Conservation (phyloP, 2,888 invertebrate genomes). For the Orgyia antiqua region DNA sequence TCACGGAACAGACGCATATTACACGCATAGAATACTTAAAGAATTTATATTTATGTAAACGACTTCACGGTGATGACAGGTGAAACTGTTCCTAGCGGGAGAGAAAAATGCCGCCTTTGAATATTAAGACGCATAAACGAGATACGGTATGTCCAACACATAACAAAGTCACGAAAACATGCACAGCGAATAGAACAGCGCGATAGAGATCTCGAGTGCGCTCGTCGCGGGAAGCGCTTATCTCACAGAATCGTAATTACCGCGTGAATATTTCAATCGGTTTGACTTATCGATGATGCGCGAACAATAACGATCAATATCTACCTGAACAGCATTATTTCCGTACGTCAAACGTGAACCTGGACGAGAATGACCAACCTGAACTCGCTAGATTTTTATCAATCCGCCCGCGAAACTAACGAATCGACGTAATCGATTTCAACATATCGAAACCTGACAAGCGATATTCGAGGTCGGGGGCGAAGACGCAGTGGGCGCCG, state of each 20-base stretch:
- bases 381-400: constrained; percentile 49
- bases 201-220: constrained; percentile 46
- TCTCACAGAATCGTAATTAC: constrained; percentile 67
- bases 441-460: constrained; percentile 63
- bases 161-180: constrained; percentile 46
- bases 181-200: constrained; percentile 44
- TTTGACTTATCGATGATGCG: constrained; percentile 58
- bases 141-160: constrained; percentile 42
- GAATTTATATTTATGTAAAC: constrained; percentile 61
- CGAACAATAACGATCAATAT: constrained; percentile 64
- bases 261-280: constrained; percentile 70
- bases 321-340: constrained; percentile 54
- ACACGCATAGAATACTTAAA: constrained; percentile 62
- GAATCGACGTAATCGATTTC: constrained; percentile 67
- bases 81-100: constrained; percentile 58
- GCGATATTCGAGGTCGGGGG: constrained; percentile 61
- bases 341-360: constrained; percentile 50
- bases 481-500: constrained; percentile 66
- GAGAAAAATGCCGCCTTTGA: constrained; percentile 51
- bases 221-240: constrained; percentile 47
- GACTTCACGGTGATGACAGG: constrained; percentile 55
- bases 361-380: constrained; percentile 46
- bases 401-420: constrained; percentile 48
- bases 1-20: constrained; percentile 48
- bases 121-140: constrained; percentile 48